These are phyloP conservation scores for Otocyon megalotis DNA, from an alignment of 2,113 vertebrate species.

Conservation along the genomic window DNA sequence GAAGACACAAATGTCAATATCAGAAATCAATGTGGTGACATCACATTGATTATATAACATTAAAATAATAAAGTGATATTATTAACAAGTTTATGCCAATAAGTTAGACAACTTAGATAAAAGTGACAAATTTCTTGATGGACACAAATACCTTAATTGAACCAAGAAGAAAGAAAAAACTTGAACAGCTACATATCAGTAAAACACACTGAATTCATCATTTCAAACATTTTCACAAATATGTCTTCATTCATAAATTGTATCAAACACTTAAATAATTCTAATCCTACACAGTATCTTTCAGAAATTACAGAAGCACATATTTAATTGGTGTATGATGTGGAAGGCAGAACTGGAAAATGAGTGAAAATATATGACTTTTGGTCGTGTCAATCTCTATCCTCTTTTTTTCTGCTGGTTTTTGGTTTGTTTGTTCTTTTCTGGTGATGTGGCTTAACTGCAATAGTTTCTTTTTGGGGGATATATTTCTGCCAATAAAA, in stretches of 20 bases:
- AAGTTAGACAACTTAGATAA: background rate
- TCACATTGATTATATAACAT: background rate
- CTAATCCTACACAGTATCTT: background rate
- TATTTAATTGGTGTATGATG: constrained; percentile 82
- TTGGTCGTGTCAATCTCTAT: constrained; percentile 80
- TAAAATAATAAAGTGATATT: background rate
- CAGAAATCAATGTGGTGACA: background rate
- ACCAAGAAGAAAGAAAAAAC: background rate
- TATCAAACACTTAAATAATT: background rate
- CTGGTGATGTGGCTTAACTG: constrained; percentile 88
- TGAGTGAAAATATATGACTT: constrained; percentile 68
- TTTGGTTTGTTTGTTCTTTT: constrained; percentile 78
- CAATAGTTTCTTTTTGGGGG: constrained; percentile 87
- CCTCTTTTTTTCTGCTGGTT: constrained; percentile 63
- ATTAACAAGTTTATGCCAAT: background rate
- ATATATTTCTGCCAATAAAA: constrained; percentile 88
- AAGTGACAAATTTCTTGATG: background rate
- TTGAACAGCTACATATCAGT: background rate
- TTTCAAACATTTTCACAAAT: background rate
- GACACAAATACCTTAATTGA: background rate
- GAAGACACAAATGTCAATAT: background rate
- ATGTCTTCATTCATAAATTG: background rate
- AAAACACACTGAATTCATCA: background rate
- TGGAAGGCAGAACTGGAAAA: constrained; percentile 80
- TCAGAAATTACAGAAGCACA: constrained; percentile 79